phyloP scores from a whole-genome alignment of 2,888 invertebrate species.

The Blastobasis adustella region DNA sequence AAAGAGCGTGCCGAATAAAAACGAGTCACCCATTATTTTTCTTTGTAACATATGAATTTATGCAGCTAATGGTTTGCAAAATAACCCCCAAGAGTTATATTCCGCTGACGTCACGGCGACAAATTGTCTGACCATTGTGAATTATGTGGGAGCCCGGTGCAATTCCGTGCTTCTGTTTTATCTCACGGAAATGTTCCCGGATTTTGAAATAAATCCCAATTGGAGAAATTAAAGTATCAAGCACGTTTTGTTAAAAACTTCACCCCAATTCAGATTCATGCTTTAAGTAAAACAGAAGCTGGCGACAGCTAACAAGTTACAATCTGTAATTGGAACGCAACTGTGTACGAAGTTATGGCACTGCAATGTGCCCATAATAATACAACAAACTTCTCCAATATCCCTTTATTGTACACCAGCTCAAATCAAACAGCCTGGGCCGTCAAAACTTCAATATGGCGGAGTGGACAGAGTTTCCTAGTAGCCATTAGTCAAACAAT shows the following conservation, averaged over 20 bases:
- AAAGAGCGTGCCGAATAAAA: conserved; percentile 11
- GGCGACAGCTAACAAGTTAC: too few relatives aligned
- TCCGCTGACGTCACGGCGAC: conserved; percentile 43
- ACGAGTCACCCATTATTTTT: conserved; percentile 10
- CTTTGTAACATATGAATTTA: conserved; percentile 22
- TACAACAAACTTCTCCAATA: conserved; percentile 19
- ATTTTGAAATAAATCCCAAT: neutral
- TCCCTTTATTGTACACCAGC: conserved; percentile 21
- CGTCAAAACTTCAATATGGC: conserved; percentile 46
- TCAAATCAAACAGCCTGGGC: conserved; percentile 31
- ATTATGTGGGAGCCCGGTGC: conserved; percentile 37
- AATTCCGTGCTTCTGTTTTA: conserved; percentile 33
- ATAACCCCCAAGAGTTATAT: conserved; percentile 46
- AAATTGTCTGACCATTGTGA: conserved; percentile 53
- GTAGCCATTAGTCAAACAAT: conserved; percentile 52
- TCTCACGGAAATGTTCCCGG: conserved; percentile 4
- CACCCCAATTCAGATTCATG: too few relatives aligned
- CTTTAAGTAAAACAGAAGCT: too few relatives aligned
- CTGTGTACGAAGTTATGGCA: too few relatives aligned
- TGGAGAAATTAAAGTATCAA: too few relatives aligned
- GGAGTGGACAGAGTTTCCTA: conserved; percentile 35
- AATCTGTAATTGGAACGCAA: too few relatives aligned
- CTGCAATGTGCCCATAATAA: too few relatives aligned
- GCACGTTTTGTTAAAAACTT: too few relatives aligned
- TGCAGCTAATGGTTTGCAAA: conserved; percentile 45